Conservation (phyloP, 2,113 vertebrate genomes). For the Cynoglossus semilaevis region DNA sequence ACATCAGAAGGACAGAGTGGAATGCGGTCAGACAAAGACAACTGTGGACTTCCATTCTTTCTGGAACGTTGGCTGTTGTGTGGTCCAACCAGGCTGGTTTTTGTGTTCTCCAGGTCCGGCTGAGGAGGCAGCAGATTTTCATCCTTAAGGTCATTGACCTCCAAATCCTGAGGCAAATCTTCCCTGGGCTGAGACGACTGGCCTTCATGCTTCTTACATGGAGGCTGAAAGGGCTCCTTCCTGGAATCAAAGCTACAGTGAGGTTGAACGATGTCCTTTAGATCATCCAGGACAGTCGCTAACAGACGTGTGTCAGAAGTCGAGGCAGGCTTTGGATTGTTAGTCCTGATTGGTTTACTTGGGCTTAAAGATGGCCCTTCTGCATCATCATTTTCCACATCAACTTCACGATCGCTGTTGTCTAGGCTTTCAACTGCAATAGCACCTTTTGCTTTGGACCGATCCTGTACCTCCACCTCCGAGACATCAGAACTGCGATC, state of each 20-base stretch:
- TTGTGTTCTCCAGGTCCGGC: background rate
- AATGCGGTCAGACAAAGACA: accelerated
- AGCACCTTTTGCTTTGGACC: background rate
- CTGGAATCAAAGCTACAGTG: background rate
- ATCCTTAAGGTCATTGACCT: background rate
- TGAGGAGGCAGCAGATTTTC: background rate
- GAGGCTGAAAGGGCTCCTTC: background rate
- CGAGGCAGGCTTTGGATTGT: background rate
- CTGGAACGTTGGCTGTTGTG: constrained; percentile 44
- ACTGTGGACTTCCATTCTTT: constrained; percentile 31
- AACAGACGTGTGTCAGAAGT: constrained; percentile 36
- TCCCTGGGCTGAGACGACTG: background rate
- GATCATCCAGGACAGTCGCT: constrained; percentile 41
- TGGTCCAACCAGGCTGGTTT: constrained; percentile 1
- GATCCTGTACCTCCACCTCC: background rate
- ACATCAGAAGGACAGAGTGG: too few relatives aligned
- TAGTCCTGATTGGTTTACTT: background rate
- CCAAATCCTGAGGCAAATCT: background rate
- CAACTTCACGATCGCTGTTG: constrained; percentile 18
- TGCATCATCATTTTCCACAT: constrained; percentile 38
- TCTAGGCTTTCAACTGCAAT: constrained; percentile 8
- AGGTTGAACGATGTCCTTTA: constrained; percentile 13
- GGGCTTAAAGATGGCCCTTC: background rate
- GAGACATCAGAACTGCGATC: constrained; percentile 25
- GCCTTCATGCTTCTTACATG: background rate